phyloP scores from a whole-genome alignment of 2,888 invertebrate species.

The Adelphocoris suturalis region DNA sequence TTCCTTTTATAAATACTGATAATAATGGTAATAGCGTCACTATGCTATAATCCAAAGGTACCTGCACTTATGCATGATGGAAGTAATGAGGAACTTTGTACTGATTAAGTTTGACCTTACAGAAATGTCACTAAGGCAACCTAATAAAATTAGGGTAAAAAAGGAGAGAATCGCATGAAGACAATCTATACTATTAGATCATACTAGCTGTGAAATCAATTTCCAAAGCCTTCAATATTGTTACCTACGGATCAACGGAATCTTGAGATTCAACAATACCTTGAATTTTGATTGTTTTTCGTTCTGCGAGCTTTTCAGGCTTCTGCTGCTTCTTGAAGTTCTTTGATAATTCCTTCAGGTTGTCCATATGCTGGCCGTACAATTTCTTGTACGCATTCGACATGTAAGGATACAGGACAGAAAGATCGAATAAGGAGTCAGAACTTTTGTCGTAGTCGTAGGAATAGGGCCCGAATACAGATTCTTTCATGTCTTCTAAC shows the following conservation, averaged over 20 bases:
- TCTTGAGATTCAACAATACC: constrained; percentile 37
- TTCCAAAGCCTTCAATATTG: no score
- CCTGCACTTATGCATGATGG: no score
- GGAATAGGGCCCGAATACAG: constrained; percentile 43
- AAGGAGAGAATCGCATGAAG: no score
- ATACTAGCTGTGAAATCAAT: no score
- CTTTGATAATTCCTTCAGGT: constrained; percentile 69
- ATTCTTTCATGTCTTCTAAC: constrained; percentile 71
- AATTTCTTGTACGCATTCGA: constrained; percentile 72
- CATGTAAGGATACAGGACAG: constrained; percentile 67
- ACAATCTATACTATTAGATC: no score
- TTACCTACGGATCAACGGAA: constrained; percentile 6
- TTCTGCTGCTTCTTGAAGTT: constrained; percentile 44
- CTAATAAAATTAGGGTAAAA: no score
- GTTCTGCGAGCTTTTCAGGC: not conserved
- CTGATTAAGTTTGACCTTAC: no score
- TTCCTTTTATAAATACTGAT: no score
- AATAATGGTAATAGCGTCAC: no score
- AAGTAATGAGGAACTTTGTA: no score
- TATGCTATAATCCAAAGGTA: no score
- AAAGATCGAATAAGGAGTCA: constrained; percentile 49
- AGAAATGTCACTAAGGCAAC: no score
- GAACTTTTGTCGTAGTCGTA: constrained; percentile 61
- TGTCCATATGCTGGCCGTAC: constrained; percentile 71
- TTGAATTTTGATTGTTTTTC: constrained; percentile 38